phyloP scores from a whole-genome alignment of 2,888 invertebrate genomes.

The Stenodera caucasica region DNA sequence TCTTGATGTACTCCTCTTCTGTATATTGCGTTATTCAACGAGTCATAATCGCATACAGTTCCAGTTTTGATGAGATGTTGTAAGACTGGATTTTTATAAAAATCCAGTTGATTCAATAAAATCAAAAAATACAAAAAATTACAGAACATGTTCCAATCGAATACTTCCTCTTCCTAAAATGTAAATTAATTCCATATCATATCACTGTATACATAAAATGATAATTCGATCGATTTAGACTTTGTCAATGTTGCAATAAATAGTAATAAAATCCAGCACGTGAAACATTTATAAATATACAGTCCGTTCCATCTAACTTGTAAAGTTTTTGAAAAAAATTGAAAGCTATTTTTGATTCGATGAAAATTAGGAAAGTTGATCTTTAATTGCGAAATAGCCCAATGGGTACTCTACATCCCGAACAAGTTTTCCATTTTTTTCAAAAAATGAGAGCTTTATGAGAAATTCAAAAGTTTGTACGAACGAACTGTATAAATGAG shows the following conservation, averaged over 20 bases:
- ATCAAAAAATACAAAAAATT: neutral
- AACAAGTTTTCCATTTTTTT: too few species aligned
- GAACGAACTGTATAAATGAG: neutral
- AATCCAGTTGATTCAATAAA: neutral
- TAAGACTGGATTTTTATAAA: neutral
- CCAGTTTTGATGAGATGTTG: neutral
- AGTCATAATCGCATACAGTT: neutral
- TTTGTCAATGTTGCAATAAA: conserved; percentile 20
- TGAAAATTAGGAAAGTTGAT: too few species aligned
- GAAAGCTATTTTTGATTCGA: too few species aligned
- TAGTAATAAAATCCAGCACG: conserved; percentile 25
- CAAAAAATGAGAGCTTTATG: too few species aligned
- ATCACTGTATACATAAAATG: too few species aligned
- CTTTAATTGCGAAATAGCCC: too few species aligned
- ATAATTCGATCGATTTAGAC: conserved; percentile 4
- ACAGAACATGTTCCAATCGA: neutral
- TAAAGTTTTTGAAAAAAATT: too few species aligned
- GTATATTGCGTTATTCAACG: too few species aligned
- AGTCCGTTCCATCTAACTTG: too few species aligned
- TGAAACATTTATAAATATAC: neutral
- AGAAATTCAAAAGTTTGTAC: too few species aligned
- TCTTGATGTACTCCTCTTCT: too few species aligned
- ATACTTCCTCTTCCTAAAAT: conserved; percentile 32
- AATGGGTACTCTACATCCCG: too few species aligned
- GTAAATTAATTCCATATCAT: conserved; percentile 25